phyloP scores from a whole-genome alignment of 2,888 invertebrate species.

The Ephialtes manifestator region DNA sequence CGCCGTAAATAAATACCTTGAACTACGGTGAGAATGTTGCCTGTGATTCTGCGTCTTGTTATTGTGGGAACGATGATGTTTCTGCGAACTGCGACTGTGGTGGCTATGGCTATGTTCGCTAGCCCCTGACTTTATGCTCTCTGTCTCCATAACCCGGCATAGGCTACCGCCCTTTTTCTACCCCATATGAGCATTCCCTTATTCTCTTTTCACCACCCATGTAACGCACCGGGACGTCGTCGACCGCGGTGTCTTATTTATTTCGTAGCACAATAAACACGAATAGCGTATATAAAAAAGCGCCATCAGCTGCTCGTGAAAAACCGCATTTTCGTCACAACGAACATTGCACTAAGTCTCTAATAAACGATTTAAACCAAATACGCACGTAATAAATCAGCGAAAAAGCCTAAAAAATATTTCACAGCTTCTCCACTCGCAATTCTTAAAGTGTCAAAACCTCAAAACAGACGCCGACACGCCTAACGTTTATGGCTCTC shows the following conservation, averaged over 20 bases:
- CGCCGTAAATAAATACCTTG: slow-evolving; percentile 87
- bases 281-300: neutral
- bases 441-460: slow-evolving; percentile 47
- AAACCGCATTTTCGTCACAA: slow-evolving; percentile 23
- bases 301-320: slow-evolving; percentile 44
- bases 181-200: slow-evolving; percentile 84
- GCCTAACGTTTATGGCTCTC: slow-evolving; percentile 81
- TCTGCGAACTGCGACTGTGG: slow-evolving; percentile 82
- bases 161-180: slow-evolving; percentile 86
- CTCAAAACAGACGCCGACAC: slow-evolving; percentile 81
- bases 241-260: slow-evolving; percentile 1
- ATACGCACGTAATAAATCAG: neutral
- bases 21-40: slow-evolving; percentile 90
- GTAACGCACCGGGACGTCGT: slow-evolving; percentile 31
- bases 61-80: slow-evolving; percentile 82
- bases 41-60: slow-evolving; percentile 87
- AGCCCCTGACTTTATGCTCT: slow-evolving; percentile 94
- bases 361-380: neutral
- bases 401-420: neutral
- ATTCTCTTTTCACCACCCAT: slow-evolving; percentile 67
- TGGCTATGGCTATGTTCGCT: slow-evolving; percentile 93
- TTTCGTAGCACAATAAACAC: neutral
- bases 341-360: neutral
- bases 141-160: slow-evolving; percentile 93
- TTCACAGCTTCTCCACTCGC: neutral